These are phyloP conservation scores for Melanocharis versteri DNA, from an alignment of 2,113 vertebrate species.

Conservation along the genomic window DNA sequence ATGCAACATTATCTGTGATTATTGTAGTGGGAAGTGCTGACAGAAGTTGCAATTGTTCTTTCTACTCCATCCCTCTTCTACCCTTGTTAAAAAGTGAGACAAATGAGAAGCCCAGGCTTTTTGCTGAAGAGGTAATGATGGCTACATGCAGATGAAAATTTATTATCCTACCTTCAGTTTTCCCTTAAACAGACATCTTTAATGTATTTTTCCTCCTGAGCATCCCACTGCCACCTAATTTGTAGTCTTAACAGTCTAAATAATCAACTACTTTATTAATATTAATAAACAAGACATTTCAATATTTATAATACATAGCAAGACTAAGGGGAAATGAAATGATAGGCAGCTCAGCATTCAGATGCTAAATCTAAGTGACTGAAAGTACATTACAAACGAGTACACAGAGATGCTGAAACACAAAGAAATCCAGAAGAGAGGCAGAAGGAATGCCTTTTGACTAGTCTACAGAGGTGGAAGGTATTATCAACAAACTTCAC, in stretches of 20 bases:
- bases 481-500: background rate
- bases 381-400: conserved; percentile 7
- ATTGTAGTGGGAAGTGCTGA: background rate
- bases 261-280: background rate
- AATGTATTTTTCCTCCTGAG: background rate
- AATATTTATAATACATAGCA: background rate
- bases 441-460: background rate
- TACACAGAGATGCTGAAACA: conserved; percentile 17
- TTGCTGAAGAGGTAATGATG: background rate
- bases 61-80: background rate
- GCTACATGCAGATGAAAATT: background rate
- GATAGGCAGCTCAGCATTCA: background rate
- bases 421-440: conserved; percentile 34
- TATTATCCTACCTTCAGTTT: background rate
- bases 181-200: background rate
- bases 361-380: background rate
- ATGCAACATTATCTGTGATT: background rate
- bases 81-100: background rate
- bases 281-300: background rate
- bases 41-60: background rate
- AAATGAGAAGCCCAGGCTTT: background rate
- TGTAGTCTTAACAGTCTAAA: background rate
- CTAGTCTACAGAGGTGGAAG: background rate
- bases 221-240: background rate
- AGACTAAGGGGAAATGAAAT: background rate